Base-by-base conservation (phyloP, 2,888 invertebrate species). In the Plagiodera versicolora region DNA sequence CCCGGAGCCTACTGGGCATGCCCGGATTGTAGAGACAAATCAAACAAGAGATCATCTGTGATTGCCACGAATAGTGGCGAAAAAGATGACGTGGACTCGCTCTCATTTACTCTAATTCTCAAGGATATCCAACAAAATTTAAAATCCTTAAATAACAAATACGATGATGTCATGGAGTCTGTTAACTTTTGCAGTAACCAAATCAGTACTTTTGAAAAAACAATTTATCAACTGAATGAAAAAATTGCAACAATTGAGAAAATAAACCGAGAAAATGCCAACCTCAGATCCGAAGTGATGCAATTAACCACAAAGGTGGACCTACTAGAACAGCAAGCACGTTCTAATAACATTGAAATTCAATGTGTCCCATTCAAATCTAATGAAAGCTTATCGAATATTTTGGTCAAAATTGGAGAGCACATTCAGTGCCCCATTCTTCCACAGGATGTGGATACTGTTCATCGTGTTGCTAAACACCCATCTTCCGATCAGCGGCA, bases 121-220 rank as follows among this genome's bases (percentile, higher is more conserved):
- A 45, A 45, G 45, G 45, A 45, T 45, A 45, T 45, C 45, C 45
- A 45, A 45, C 45, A 10, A 45, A 32, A 32, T 32, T 32, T 10
- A 10, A 32, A 32, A 32, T 32, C 32, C 4, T 32, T 10, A 10
- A 32, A 32, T 8, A 32, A 32, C 10, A 32, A 32, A 32, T 32
- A 32, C n/a, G n/a, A n/a, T n/a, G n/a, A n/a, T n/a, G n/a, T n/a
- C n/a, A n/a, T n/a, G n/a, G n/a, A n/a, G n/a, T n/a, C n/a, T n/a
- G n/a, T n/a, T n/a, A n/a, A n/a, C n/a, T n/a, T n/a, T n/a, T n/a
- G n/a, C n/a, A n/a, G n/a, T n/a, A n/a, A n/a, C n/a, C n/a, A n/a
- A n/a, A n/a, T n/a, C n/a, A n/a, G n/a, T n/a, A n/a, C n/a, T 32
- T 32, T 32, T 32, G 32, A 32, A 32, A 32, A 32, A 32, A 10